phyloP scores from a whole-genome alignment of 1,140 invertebrate species.

The Zaprionus africanus region DNA sequence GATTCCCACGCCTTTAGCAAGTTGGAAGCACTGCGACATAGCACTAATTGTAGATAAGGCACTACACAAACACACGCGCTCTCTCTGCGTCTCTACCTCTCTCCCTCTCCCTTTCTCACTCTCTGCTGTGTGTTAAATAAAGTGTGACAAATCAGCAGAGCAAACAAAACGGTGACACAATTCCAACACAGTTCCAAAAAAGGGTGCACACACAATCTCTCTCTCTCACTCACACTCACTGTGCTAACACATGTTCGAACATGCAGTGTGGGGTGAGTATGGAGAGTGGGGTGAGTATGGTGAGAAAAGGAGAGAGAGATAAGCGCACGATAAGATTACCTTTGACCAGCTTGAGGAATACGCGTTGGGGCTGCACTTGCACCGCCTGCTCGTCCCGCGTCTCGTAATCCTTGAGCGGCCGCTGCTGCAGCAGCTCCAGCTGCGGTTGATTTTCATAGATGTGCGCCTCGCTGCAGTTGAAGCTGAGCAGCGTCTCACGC shows the following conservation, averaged over 20 bases:
- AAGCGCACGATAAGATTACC: slow-evolving; percentile 54
- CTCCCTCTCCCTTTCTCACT: background rate
- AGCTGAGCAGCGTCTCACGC: slow-evolving; percentile 44
- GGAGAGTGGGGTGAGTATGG: background rate
- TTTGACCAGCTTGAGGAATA: slow-evolving; percentile 86
- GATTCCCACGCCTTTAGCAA: slow-evolving; percentile 30
- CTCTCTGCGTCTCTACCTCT: background rate
- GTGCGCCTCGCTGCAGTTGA: slow-evolving; percentile 59
- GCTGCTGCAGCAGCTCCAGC: slow-evolving; percentile 64
- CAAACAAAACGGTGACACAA: slow-evolving; percentile 60
- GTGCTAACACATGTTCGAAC: slow-evolving; percentile 3
- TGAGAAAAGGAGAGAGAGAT: background rate
- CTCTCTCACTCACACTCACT: background rate
- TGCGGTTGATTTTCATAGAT: slow-evolving; percentile 75
- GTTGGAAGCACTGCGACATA: background rate
- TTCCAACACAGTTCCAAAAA: slow-evolving; percentile 39
- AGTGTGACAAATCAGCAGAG: slow-evolving; percentile 71
- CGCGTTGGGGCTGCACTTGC: slow-evolving; percentile 87
- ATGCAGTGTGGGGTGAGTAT: background rate
- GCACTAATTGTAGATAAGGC: slow-evolving; percentile 21
- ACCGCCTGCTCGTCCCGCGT: slow-evolving; percentile 84
- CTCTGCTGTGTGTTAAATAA: slow-evolving; percentile 54
- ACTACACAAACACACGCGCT: slow-evolving; percentile 29
- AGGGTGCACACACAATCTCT: background rate
- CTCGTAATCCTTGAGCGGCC: slow-evolving; percentile 83